Conservation (phyloP, 2,113 vertebrate species). For the Psophia crepitans region DNA sequence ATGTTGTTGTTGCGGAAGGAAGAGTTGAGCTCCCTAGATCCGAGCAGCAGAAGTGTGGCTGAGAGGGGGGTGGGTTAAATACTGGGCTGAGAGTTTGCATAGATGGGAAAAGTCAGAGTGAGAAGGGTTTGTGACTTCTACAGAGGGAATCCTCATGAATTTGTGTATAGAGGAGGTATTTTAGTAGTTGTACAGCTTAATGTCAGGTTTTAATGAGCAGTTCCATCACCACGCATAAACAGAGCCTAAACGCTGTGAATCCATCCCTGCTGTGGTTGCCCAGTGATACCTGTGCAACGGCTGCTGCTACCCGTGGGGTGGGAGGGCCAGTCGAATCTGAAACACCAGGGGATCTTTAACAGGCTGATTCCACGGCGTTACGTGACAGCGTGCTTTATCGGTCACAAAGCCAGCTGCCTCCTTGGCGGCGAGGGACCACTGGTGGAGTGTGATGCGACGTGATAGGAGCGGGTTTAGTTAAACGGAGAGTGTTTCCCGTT, state of each 20-base stretch:
- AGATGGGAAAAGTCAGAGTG: background rate
- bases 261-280: background rate
- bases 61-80: background rate
- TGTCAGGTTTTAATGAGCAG: rapidly evolving
- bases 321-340: background rate
- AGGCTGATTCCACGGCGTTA: background rate
- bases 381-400: rapidly evolving
- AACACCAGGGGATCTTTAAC: background rate
- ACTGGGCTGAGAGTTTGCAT: background rate
- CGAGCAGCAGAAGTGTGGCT: background rate
- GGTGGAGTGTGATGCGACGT: background rate
- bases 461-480: background rate
- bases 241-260: rapidly evolving
- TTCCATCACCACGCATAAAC: background rate
- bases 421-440: background rate
- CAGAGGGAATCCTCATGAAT: background rate
- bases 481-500: background rate
- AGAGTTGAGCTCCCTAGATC: background rate
- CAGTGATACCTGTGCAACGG: rapidly evolving
- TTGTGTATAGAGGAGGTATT: background rate
- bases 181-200: background rate
- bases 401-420: background rate
- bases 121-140: background rate
- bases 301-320: rapidly evolving
- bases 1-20: background rate